Evolutionary conservation across 2,888 invertebrate species (phyloP).

Genomic region (Sclerodermus sp.): DNA sequence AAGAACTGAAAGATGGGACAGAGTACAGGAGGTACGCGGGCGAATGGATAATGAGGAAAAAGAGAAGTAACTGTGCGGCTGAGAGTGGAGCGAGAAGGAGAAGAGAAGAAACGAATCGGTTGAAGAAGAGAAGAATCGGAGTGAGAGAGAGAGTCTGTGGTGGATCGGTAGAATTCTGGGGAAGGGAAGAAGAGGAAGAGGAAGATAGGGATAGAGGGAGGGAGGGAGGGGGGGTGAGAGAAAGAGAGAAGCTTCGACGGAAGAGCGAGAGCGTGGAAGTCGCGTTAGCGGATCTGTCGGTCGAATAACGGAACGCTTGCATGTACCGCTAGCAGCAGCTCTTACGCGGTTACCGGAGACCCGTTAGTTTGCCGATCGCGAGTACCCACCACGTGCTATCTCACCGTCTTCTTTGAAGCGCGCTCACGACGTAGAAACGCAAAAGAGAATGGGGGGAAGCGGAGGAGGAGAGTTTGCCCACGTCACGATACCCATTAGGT

Average conservation of each 20-base stretch:
- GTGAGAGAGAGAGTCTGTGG: too few relatives aligned
- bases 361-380: constrained; percentile 46
- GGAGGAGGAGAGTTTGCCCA: constrained; percentile 13
- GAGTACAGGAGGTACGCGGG: too few relatives aligned
- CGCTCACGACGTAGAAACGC: neutral
- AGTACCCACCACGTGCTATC: constrained; percentile 47
- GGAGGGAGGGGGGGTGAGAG: constrained; percentile 24
- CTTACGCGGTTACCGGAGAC: constrained; percentile 55
- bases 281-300: constrained; percentile 58
- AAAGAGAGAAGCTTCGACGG: constrained; percentile 28
- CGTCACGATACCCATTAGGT: constrained; percentile 11
- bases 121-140: constrained; percentile 9
- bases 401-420: constrained; percentile 35
- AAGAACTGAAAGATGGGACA: too few relatives aligned
- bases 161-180: constrained; percentile 4
- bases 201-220: constrained; percentile 3
- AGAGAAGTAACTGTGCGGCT: neutral
- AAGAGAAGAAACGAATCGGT: constrained; percentile 7
- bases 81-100: neutral
- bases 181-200: constrained; percentile 1
- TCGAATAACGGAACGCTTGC: constrained; percentile 55
- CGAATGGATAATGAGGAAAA: neutral
- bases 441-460: too few relatives aligned
- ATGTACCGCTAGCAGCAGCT: constrained; percentile 55
- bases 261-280: constrained; percentile 31